These are phyloP conservation scores for Stenichneumon culpator DNA, from an alignment of 2,888 invertebrate species.

Conservation along the genomic window DNA sequence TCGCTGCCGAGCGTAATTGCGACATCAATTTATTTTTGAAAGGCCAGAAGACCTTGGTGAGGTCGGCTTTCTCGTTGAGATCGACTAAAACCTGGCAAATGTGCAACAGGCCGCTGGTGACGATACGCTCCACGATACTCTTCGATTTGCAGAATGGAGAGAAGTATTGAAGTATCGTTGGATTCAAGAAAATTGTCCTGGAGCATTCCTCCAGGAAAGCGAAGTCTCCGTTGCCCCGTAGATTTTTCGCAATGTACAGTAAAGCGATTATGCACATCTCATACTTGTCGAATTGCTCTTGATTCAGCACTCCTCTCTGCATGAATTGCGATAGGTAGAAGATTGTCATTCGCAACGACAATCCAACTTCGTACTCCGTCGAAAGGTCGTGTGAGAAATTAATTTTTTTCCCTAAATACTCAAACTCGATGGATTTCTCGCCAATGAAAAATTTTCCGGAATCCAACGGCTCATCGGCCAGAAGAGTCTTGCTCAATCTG, in stretches of 20 bases:
- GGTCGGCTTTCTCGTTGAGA: conserved; percentile 66
- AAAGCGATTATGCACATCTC: conserved; percentile 74
- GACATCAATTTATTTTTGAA: conserved; percentile 87
- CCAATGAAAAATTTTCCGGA: conserved; percentile 83
- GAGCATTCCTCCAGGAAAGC: conserved; percentile 75
- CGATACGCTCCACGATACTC: conserved; percentile 73
- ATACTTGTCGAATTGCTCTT: conserved; percentile 72
- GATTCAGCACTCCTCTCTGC: conserved; percentile 70
- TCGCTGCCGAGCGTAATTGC: conserved; percentile 85
- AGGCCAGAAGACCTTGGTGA: conserved; percentile 82
- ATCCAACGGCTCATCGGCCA: conserved; percentile 82
- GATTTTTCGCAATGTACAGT: conserved; percentile 74
- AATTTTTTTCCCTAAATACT: conserved; percentile 68
- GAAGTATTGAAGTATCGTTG: conserved; percentile 83
- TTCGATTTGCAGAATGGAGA: conserved; percentile 79
- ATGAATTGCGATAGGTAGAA: conserved; percentile 81
- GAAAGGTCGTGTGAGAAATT: conserved; percentile 63
- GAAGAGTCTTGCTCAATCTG: conserved; percentile 85
- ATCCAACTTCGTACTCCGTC: conserved; percentile 49
- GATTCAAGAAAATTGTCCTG: conserved; percentile 83
- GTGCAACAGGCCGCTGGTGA: conserved; percentile 80
- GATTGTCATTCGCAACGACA: conserved; percentile 74
- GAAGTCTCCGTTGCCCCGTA: conserved; percentile 57
- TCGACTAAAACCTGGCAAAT: conserved; percentile 73
- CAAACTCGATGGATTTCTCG: conserved; percentile 66